Base-by-base conservation (phyloP, 2,888 invertebrate genomes). In the Cantharis flavilabris region DNA sequence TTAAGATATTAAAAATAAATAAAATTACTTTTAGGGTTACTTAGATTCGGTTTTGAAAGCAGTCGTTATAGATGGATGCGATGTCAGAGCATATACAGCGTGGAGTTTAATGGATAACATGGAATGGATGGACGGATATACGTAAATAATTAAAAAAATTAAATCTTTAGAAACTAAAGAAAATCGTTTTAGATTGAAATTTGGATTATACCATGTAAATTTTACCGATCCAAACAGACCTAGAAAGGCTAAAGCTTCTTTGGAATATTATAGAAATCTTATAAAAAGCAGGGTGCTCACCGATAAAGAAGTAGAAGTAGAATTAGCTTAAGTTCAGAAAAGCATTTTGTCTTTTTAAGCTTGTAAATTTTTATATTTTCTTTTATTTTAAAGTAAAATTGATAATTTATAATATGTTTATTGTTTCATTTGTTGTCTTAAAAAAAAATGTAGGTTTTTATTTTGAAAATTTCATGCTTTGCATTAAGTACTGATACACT, bases 91-190 rank as follows among this genome's bases (percentile, higher is more conserved):
- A 0, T 96, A 95, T 84, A 91, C 94, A 0, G 91, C 92, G 73
- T 96, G 96, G 95, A 94, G 94, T 80, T 87, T 96, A 14, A 90
- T 96, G 87, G 96, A 97, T 84, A 95, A 95, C 84, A 95, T 93
- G 86, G 96, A 96, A 86, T 96, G 96, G 96, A 89, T 90, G 77
- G 89, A 90, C 67, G 96, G 96, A 28, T 96, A 91, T 85, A 91
- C 92, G 91, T 93, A 90, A 92, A 49, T 49, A 92, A 90, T 62
- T 33, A 65, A 13, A 49, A 49, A 20, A 72, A 20, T 26, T 2
- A 5, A 7, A 26, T 73, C 0, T 33, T 3, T 69, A 9, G 26
- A n/a, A 13, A 64, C 64, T 20, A 7, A 26, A 49, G 0, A 49
- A n/a, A 11, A 67, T 20, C 9, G 11, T 77, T 91, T 74, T 86